These are phyloP conservation scores for Anoplius nigerrimus DNA, from an alignment of 2,888 invertebrate species.

Conservation along the genomic window DNA sequence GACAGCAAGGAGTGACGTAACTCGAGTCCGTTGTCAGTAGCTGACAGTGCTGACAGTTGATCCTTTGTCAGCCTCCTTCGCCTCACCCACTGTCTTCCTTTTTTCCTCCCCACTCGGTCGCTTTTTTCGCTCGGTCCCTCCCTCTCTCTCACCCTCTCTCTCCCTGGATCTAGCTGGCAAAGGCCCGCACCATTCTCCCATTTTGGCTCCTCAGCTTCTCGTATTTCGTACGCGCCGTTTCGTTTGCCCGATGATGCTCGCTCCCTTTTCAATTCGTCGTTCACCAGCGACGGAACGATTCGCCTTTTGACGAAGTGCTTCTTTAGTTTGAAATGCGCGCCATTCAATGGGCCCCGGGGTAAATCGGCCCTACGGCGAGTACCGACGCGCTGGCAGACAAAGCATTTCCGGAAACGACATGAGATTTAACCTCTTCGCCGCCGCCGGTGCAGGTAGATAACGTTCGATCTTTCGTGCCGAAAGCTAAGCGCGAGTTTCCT, in stretches of 20 bases:
- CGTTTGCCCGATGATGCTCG: slow-evolving; percentile 43
- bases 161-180: slow-evolving; percentile 29
- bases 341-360: slow-evolving; percentile 52
- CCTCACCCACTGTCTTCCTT: slow-evolving; percentile 61
- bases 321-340: slow-evolving; percentile 66
- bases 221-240: slow-evolving; percentile 55
- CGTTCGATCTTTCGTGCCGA: slow-evolving; percentile 1
- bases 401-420: slow-evolving; percentile 62
- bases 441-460: slow-evolving; percentile 52
- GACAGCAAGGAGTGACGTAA: slow-evolving; percentile 73
- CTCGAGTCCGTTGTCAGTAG: slow-evolving; percentile 66
- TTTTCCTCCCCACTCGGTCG: neutral
- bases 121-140: slow-evolving; percentile 11
- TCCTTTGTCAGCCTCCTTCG: slow-evolving; percentile 64
- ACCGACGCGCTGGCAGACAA: slow-evolving; percentile 56
- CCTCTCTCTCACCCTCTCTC: slow-evolving; percentile 19
- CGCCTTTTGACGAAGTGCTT: slow-evolving; percentile 73
- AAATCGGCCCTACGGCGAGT: slow-evolving; percentile 21
- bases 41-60: slow-evolving; percentile 68
- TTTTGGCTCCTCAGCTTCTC: slow-evolving; percentile 63
- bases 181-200: slow-evolving; percentile 48
- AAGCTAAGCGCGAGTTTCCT: too few species aligned
- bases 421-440: slow-evolving; percentile 48
- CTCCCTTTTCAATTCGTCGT: slow-evolving; percentile 34
- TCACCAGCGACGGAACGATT: slow-evolving; percentile 51